These are phyloP conservation scores for Synanthedon tipuliformis DNA, from an alignment of 2,888 invertebrate species.

Conservation along the genomic window DNA sequence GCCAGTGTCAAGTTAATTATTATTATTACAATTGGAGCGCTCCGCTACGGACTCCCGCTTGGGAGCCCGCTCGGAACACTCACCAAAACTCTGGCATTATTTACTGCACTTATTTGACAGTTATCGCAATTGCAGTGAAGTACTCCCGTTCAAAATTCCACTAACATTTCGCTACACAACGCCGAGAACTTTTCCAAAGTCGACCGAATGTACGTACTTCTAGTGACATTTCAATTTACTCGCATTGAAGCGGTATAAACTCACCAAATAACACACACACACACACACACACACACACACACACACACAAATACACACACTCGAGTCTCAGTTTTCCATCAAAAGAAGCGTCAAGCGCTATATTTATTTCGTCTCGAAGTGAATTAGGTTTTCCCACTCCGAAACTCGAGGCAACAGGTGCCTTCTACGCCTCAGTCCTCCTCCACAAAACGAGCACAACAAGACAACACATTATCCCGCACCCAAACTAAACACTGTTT, in stretches of 20 bases:
- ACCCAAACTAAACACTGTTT: conserved; percentile 38
- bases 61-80: no score
- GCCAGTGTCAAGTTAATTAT: no score
- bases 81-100: background rate
- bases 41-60: no score
- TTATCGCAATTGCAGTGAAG: background rate
- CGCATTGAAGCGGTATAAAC: no score
- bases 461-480: conserved; percentile 25
- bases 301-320: background rate
- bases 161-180: background rate
- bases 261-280: no score
- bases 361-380: conserved; percentile 56
- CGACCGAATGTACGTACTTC: background rate
- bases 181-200: background rate
- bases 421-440: conserved; percentile 13
- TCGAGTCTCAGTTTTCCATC: background rate
- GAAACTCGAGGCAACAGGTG: conserved; percentile 57
- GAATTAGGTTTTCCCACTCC: conserved; percentile 51
- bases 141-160: background rate
- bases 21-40: no score
- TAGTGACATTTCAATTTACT: background rate
- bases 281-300: no score
- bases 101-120: background rate
- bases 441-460: conserved; percentile 20
- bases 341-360: conserved; percentile 12